Conservation (phyloP, 2,113 vertebrate genomes). For the Lycaon pictus region DNA sequence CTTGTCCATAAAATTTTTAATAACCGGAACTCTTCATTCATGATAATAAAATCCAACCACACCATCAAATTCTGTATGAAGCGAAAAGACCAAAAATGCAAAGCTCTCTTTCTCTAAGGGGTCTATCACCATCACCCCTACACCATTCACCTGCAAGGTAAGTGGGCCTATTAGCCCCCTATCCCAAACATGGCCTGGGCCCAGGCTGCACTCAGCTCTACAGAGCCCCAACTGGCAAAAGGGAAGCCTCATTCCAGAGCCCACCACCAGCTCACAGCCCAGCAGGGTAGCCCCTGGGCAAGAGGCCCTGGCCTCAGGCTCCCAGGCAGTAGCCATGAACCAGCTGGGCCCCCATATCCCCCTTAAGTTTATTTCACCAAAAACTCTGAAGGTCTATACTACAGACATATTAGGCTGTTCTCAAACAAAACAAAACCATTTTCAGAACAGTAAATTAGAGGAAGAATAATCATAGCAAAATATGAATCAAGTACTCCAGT, state of each 20-base stretch:
- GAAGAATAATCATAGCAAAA: slow-evolving; percentile 30
- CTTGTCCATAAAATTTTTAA: neutral
- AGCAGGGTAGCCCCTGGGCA: neutral
- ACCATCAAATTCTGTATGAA: neutral
- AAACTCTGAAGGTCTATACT: slow-evolving; percentile 27
- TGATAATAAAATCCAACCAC: neutral
- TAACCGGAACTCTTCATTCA: neutral
- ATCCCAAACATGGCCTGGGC: too few species aligned
- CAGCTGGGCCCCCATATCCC: neutral
- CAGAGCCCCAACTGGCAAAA: neutral
- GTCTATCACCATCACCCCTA: neutral
- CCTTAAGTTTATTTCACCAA: neutral
- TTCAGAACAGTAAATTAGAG: neutral
- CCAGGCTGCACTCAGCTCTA: neutral
- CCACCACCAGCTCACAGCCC: neutral
- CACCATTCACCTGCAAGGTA: too few species aligned
- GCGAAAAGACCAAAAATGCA: neutral
- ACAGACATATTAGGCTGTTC: neutral
- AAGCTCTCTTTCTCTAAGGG: neutral
- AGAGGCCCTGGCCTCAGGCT: neutral
- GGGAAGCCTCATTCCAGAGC: neutral
- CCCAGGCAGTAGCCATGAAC: neutral
- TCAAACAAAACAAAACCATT: slow-evolving; percentile 42
- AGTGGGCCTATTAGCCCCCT: neutral
- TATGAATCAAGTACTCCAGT: slow-evolving; percentile 17